Base-by-base conservation (phyloP, 2,113 vertebrate genomes). In the Mola mola region DNA sequence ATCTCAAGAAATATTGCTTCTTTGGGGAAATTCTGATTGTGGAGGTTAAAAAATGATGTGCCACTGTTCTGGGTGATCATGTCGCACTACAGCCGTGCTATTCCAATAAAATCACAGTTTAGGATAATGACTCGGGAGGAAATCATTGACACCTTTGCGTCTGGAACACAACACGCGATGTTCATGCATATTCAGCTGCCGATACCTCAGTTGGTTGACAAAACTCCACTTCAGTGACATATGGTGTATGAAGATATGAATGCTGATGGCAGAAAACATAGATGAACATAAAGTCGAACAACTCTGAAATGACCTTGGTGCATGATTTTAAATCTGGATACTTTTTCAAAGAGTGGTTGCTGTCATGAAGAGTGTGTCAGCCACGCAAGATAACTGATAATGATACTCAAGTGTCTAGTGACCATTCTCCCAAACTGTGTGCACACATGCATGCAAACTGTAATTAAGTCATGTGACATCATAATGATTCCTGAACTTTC, bases 81-180 rank as follows among this genome's bases (percentile, higher is more conserved):
- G 66, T 72, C 16, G 50, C 4, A 34, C 67, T 49, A 71, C 76
- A 55, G 58, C 40, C 37, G n/a, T 15, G 65, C 81, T 64, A 52
- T 61, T 64, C 57, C 72, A 81, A 81, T 84, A 81, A n/a, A 87
- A 86, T 88, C 74, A 78, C 59, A 64, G 70, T 73, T 84, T 82
- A 82, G 82, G 80, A 78, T 82, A 81, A 83, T 85, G 73, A 72
- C 55, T 55, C 47, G 16, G 67, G 68, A 65, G 55, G 72, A 67
- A 81, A 68, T 84, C 57, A 46, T 37, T 41, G 66, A 79, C 80
- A 77, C 43, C 52, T 52, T 50, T 70, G 67, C 78, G 75, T 67
- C 78, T 22, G 22, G 74, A 81, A 63, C 66, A 61, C 17, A 15
- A 4, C 20, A 37, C 58, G 52, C n/a, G 16, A 42, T 43, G 51